A percentile compares a stretch with the other conserved stretches of the same genome.
These are phyloP conservation scores for Archips crataeganus DNA, from an alignment of 2,888 invertebrate species.

Conservation along the genomic window DNA sequence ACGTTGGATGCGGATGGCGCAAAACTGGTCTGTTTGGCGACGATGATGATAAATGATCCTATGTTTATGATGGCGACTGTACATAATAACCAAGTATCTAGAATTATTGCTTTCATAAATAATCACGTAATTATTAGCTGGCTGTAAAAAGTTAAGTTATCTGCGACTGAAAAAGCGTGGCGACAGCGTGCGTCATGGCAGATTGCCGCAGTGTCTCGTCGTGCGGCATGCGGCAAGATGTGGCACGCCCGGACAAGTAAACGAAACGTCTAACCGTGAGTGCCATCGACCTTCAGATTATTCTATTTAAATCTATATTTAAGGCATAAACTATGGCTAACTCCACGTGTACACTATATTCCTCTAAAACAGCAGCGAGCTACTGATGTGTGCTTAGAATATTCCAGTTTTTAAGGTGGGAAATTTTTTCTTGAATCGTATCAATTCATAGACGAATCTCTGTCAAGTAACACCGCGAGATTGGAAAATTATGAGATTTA, in stretches of 20 bases:
- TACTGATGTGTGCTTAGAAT: neutral
- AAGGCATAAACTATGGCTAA: constrained; percentile 41
- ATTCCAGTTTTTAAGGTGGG: neutral
- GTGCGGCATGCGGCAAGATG: constrained; percentile 3
- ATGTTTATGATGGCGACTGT: too few relatives aligned
- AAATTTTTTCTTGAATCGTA: too few relatives aligned
- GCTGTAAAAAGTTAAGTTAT: neutral
- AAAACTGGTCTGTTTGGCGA: too few relatives aligned
- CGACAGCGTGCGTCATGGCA: neutral
- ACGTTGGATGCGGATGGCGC: too few relatives aligned
- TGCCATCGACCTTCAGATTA: constrained; percentile 47
- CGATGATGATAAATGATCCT: too few relatives aligned
- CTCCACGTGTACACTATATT: constrained; percentile 6
- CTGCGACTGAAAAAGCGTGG: neutral
- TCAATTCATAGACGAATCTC: too few relatives aligned
- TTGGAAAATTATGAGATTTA: too few relatives aligned
- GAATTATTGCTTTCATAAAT: neutral
- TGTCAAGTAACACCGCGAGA: too few relatives aligned
- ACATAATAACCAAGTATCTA: neutral
- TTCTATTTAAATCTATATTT: constrained; percentile 33
- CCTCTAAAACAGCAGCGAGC: neutral
- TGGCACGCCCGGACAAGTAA: neutral
- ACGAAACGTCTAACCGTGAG: constrained; percentile 55
- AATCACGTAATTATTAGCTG: neutral
- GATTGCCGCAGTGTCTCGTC: neutral